Percentiles rank a stretch among this genome's conserved stretches.
Evolutionary conservation across 2,797 vertebrate species (phyloP).

Genomic region (Cyprinodon diabolis): DNA sequence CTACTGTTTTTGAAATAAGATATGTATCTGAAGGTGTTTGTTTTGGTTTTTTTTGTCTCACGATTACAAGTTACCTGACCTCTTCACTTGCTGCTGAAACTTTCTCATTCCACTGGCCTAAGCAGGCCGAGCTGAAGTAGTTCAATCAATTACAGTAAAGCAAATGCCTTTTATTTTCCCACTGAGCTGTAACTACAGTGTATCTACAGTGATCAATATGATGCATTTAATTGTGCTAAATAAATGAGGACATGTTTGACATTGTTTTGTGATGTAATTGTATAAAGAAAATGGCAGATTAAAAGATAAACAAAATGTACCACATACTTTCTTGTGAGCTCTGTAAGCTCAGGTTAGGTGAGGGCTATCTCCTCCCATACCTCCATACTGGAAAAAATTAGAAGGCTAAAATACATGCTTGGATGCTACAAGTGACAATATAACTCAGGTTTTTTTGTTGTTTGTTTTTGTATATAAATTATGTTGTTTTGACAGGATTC

Average conservation of each 20-base stretch:
- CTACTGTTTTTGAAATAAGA: background rate
- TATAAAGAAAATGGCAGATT: background rate
- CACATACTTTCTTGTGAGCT: background rate
- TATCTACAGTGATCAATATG: constrained; percentile 5
- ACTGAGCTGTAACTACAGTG: constrained; percentile 1
- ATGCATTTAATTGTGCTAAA: background rate
- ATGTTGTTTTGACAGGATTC: background rate
- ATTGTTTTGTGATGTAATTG: background rate
- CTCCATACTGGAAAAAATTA: background rate
- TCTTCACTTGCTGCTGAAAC: background rate
- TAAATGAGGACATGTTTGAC: background rate
- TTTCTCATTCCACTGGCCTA: background rate
- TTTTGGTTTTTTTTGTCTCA: background rate
- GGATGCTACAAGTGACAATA: background rate
- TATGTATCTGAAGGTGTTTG: background rate
- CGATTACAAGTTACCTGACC: background rate
- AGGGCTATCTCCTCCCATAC: background rate
- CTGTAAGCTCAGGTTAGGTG: background rate
- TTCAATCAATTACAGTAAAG: background rate
- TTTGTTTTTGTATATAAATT: background rate
- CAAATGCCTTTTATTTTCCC: background rate
- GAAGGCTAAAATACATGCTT: background rate
- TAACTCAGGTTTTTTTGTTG: background rate
- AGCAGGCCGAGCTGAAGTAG: background rate
- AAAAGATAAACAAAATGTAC: background rate